A percentile compares a stretch with the other conserved stretches of the same genome.
phyloP scores from a whole-genome alignment of 2,797 vertebrate species.

The Distichodus sexfasciatus region DNA sequence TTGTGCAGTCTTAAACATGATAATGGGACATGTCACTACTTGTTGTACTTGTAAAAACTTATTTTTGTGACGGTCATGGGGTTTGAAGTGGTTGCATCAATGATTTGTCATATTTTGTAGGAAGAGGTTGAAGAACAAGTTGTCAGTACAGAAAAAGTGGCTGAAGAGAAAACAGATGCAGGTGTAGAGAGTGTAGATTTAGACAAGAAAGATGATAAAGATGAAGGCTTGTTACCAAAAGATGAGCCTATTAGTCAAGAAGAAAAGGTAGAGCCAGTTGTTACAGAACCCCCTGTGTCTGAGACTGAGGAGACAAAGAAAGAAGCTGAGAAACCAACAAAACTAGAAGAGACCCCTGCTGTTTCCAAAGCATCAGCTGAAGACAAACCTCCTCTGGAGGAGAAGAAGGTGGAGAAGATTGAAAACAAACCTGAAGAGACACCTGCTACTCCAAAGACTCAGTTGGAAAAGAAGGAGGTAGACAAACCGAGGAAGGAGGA shows the following conservation, averaged over 20 bases:
- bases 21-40: too few relatives aligned
- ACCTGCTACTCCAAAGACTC: conserved; percentile 12
- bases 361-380: conserved; percentile 48
- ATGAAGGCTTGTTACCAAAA: conserved; percentile 14
- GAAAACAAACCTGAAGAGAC: conserved; percentile 27
- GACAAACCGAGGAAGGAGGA: conserved; percentile 34
- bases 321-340: conserved; percentile 4
- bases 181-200: conserved; percentile 30
- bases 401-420: conserved; percentile 32
- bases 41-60: too few relatives aligned
- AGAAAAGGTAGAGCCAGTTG: conserved; percentile 17
- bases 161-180: conserved; percentile 36
- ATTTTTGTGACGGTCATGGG: too few relatives aligned
- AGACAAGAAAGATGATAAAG: conserved; percentile 32
- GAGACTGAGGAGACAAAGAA: conserved; percentile 21
- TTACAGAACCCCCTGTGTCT: conserved; percentile 11
- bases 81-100: conserved; percentile 11
- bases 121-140: conserved; percentile 54
- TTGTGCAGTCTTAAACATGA: too few relatives aligned
- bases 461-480: conserved; percentile 36
- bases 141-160: conserved; percentile 21
- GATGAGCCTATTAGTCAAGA: conserved; percentile 19
- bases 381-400: conserved; percentile 27
- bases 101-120: conserved; percentile 53
- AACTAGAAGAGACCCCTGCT: conserved; percentile 14